A percentile compares a stretch with the other conserved stretches of the same genome.
Conservation (phyloP, 2,888 invertebrate species). For the Encarsia formosa region DNA sequence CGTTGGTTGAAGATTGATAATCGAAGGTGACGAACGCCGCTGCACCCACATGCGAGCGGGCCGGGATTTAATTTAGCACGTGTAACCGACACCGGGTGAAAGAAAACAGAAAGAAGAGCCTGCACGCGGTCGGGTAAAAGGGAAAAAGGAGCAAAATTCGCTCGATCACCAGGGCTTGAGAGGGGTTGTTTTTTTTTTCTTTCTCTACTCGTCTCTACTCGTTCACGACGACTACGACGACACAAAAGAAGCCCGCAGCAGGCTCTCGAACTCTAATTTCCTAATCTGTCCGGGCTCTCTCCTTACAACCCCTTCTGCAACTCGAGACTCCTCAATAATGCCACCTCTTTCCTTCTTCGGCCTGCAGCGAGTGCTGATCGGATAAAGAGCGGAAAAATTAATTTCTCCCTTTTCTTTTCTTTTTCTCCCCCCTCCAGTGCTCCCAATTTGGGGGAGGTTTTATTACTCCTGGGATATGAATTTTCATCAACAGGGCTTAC, state of each 20-base stretch:
- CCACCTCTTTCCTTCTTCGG: background rate
- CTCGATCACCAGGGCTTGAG: constrained; percentile 3
- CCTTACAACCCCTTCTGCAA: constrained; percentile 16
- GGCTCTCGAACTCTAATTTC: constrained; percentile 26
- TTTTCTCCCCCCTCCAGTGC: too few species aligned
- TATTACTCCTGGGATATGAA: too few species aligned
- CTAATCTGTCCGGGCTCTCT: constrained; percentile 18
- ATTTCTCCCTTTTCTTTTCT: too few species aligned
- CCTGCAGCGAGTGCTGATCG: too few species aligned
- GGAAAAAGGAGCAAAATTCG: constrained; percentile 4
- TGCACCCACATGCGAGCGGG: too few species aligned
- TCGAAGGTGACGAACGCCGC: too few species aligned
- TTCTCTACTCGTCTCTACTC: background rate
- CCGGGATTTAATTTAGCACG: constrained; percentile 22
- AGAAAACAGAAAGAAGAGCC: background rate
- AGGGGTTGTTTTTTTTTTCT: background rate
- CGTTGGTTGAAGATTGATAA: too few species aligned
- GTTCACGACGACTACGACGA: too few species aligned
- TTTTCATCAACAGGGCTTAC: too few species aligned
- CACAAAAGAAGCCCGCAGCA: constrained; percentile 21
- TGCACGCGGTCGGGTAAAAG: background rate
- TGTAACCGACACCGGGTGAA: background rate
- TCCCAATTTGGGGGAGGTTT: too few species aligned
- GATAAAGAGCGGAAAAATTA: too few species aligned
- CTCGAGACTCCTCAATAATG: constrained; percentile 20